A percentile compares a stretch with the other conserved stretches of the same genome.
These are phyloP conservation scores for Sphaerophoria rueppellii DNA, from an alignment of 2,888 invertebrate genomes.

Conservation along the genomic window DNA sequence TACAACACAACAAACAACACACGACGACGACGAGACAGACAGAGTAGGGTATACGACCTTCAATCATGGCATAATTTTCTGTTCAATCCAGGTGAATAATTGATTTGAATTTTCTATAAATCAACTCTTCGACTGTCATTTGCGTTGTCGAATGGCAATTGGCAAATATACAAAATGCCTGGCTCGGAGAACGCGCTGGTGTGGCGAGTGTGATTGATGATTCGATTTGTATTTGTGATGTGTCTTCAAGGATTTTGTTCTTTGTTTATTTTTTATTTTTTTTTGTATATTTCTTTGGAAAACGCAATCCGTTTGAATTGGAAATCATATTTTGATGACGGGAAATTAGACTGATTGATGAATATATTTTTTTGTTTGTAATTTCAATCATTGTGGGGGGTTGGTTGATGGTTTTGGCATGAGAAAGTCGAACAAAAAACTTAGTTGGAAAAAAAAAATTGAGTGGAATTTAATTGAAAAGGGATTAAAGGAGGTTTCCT, in stretches of 20 bases:
- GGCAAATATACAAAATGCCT: too few relatives aligned
- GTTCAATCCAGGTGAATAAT: slow-evolving; percentile 65
- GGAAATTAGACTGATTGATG: slow-evolving; percentile 65
- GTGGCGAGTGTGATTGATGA: slow-evolving; percentile 57
- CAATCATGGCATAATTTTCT: slow-evolving; percentile 13
- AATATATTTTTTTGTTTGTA: not conserved
- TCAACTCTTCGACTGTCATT: slow-evolving; percentile 37
- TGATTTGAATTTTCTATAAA: slow-evolving; percentile 64
- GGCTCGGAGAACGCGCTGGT: too few relatives aligned
- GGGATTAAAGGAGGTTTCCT: too few relatives aligned
- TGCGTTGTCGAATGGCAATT: slow-evolving; percentile 11
- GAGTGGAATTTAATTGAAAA: too few relatives aligned
- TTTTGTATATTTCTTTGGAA: not conserved
- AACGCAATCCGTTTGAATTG: slow-evolving; percentile 25
- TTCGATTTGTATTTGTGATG: slow-evolving; percentile 31
- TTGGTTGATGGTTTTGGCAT: not conserved
- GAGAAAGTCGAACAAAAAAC: too few relatives aligned
- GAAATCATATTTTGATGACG: slow-evolving; percentile 69
- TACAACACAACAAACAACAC: too few relatives aligned
- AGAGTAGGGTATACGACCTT: not conserved
- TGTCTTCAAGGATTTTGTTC: slow-evolving; percentile 30
- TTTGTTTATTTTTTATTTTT: not conserved
- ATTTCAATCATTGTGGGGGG: slow-evolving; percentile 6
- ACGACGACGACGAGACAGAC: too few relatives aligned
- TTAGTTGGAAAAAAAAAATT: too few relatives aligned